These are phyloP conservation scores for Mimumesa dahlbomi DNA, from an alignment of 2,888 invertebrate species.

Conservation along the genomic window DNA sequence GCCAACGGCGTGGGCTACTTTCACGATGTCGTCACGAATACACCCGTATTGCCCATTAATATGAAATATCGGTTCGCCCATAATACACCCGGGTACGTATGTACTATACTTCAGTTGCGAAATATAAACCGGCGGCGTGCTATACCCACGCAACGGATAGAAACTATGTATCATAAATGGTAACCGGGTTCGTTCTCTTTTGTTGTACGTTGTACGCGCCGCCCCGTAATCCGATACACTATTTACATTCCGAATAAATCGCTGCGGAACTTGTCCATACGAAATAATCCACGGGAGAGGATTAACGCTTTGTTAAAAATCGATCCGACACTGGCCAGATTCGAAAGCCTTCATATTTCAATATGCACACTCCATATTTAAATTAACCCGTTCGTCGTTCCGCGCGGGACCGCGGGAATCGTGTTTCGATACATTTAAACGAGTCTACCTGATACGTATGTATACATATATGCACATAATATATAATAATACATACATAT, in stretches of 20 bases:
- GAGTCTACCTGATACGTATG: no score
- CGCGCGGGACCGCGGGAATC: no score
- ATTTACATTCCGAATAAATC: neutral
- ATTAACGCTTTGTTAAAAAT: neutral
- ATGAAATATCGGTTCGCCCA: constrained; percentile 31
- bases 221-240: neutral
- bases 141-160: neutral
- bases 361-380: no score
- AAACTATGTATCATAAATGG: neutral
- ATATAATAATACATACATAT: no score
- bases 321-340: neutral
- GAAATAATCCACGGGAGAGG: neutral
- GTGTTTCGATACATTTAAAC: no score
- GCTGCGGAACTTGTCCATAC: neutral
- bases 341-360: no score
- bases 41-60: constrained; percentile 52
- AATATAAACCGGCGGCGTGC: constrained; percentile 21
- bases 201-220: neutral
- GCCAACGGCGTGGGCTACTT: constrained; percentile 53
- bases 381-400: no score
- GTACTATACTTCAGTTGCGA: constrained; percentile 51
- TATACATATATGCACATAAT: no score
- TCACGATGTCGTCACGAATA: constrained; percentile 61
- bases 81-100: no score
- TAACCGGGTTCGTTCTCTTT: neutral